Percentiles rank a stretch among this genome's conserved stretches.
Evolutionary conservation across 2,797 vertebrate genomes (phyloP).

Genomic region (Alauda arvensis): DNA sequence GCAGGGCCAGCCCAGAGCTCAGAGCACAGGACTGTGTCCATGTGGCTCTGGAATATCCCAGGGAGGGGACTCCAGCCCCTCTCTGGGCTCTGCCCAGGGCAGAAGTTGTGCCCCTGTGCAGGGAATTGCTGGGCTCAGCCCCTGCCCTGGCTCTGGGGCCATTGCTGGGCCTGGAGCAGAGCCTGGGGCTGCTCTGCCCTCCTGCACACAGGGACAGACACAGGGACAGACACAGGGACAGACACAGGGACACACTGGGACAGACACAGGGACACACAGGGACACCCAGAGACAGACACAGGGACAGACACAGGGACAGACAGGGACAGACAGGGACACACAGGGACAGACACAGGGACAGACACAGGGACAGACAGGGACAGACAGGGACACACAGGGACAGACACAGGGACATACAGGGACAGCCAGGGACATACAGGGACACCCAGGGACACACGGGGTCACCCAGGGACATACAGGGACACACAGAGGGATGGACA

Average conservation of each 20-base stretch:
- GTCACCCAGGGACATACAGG: background rate
- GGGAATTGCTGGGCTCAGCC: background rate
- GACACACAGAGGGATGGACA: background rate
- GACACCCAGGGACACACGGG: background rate
- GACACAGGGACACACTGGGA: too few relatives aligned
- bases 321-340: too few relatives aligned
- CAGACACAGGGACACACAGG: too few relatives aligned
- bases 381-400: background rate
- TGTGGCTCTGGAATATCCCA: background rate
- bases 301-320: too few relatives aligned
- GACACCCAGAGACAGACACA: too few relatives aligned
- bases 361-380: rapidly evolving
- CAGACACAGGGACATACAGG: too few relatives aligned
- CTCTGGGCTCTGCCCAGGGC: background rate
- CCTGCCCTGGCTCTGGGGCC: background rate
- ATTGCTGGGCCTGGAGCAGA: background rate
- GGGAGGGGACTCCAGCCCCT: background rate
- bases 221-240: too few relatives aligned
- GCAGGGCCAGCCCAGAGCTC: background rate
- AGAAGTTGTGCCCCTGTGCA: background rate
- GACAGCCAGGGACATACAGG: too few relatives aligned
- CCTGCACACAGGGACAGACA: background rate
- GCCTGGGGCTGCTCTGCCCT: background rate
- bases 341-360: too few relatives aligned
- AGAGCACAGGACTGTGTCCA: background rate